Percentiles rank a stretch among this genome's conserved stretches.
Evolutionary conservation across 2,888 invertebrate species (phyloP).

Genomic region (Zhuqinia jingwanae): DNA sequence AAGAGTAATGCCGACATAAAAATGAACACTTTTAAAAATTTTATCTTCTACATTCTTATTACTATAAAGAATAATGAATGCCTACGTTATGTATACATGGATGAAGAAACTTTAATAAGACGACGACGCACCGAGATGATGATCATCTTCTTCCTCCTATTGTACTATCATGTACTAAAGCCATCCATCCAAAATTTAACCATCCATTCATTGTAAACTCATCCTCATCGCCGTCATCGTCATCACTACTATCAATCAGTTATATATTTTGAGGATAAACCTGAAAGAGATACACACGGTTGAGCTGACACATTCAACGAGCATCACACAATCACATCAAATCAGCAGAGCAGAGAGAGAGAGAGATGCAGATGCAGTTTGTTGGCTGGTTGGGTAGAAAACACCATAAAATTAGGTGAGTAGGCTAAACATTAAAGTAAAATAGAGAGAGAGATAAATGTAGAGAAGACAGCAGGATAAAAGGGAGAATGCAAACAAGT

Average conservation of each 20-base stretch:
- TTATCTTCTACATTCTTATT: not conserved
- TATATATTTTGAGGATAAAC: not conserved
- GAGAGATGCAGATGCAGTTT: not conserved
- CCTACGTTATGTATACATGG: slow-evolving; percentile 3
- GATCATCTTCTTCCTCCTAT: not conserved
- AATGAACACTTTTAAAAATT: slow-evolving; percentile 10
- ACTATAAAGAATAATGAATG: not conserved
- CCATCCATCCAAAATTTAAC: slow-evolving; percentile 16
- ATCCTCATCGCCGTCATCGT: too few relatives aligned
- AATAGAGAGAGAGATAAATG: too few relatives aligned
- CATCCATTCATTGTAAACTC: too few relatives aligned
- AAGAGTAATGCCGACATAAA: slow-evolving; percentile 23
- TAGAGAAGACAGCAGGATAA: too few relatives aligned
- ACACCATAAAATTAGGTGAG: not conserved
- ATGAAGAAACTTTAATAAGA: too few relatives aligned
- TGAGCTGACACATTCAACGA: slow-evolving; percentile 17
- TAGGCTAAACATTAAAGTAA: too few relatives aligned
- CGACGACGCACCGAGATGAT: too few relatives aligned
- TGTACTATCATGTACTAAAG: slow-evolving; percentile 10
- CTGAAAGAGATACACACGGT: not conserved
- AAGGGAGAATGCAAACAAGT: slow-evolving; percentile 2
- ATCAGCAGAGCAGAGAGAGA: not conserved
- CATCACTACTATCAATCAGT: too few relatives aligned
- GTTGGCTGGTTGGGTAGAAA: too few relatives aligned
- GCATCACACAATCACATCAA: slow-evolving; percentile 7